Evolutionary conservation across 2,888 invertebrate species (phyloP).

Genomic region (Drosophila paucipuncta): DNA sequence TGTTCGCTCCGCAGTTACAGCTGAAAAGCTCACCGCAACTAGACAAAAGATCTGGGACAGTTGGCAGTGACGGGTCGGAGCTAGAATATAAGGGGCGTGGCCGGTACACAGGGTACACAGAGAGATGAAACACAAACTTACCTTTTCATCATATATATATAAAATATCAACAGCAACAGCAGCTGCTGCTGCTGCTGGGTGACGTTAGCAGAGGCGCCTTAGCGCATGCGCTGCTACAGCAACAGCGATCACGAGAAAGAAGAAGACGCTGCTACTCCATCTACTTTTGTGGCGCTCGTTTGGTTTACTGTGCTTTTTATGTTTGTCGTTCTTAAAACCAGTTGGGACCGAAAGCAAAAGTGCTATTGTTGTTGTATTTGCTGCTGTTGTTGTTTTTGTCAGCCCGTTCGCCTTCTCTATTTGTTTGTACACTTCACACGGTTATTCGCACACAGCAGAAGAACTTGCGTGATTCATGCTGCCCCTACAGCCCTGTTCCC

Average conservation of each 20-base stretch:
- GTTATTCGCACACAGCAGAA: constrained; percentile 61
- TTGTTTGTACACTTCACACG: constrained; percentile 63
- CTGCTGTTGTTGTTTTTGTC: constrained; percentile 36
- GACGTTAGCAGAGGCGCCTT: constrained; percentile 32
- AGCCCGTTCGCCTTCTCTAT: constrained; percentile 58
- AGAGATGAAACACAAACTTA: constrained; percentile 40
- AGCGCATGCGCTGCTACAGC: constrained; percentile 59
- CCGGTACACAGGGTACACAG: not conserved
- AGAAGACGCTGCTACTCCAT: constrained; percentile 20
- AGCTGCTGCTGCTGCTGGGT: constrained; percentile 10
- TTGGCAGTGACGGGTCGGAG: constrained; percentile 5
- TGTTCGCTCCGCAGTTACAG: constrained; percentile 10
- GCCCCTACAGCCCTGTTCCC: constrained; percentile 35
- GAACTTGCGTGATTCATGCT: constrained; percentile 73
- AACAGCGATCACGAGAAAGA: constrained; percentile 45
- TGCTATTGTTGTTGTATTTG: constrained; percentile 65
- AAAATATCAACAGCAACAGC: constrained; percentile 36
- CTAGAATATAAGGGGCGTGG: constrained; percentile 11
- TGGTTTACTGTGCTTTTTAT: constrained; percentile 49
- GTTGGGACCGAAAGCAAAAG: constrained; percentile 83
- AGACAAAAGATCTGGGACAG: constrained; percentile 60
- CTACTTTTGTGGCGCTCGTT: constrained; percentile 48
- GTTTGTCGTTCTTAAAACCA: constrained; percentile 70
- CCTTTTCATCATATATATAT: constrained; percentile 38
- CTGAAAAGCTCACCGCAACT: constrained; percentile 58